Base-by-base conservation (phyloP, 2,888 invertebrate species). In the Ochropleura plecta region DNA sequence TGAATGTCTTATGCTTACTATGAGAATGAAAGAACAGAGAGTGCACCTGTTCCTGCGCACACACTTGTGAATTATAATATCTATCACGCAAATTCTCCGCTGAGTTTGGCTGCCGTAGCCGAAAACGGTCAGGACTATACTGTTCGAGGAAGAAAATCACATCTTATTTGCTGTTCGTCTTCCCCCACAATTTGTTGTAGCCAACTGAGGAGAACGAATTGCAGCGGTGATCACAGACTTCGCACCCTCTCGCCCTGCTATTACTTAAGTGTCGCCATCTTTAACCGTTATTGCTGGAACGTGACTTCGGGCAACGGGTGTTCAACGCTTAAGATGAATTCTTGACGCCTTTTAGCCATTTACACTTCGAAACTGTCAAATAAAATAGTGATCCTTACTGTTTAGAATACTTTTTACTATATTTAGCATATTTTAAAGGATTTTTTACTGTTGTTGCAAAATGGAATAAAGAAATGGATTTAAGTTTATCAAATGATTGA, bases 201-300 rank as follows among this genome's bases (percentile, higher is more conserved):
- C 51, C n/a, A 75, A 83, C 53, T n/a, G 57, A 76, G 66, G 81
- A 72, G 67, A 84, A 62, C 51, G 14, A 62, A 76, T 48, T 42
- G 62, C 14, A 65, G 60, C 40, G 60, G 60, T 81, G 76, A 81
- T 81, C 60, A 73, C 70, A 82, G 64, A 67, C 53, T 70, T 84
- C 59, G 53, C 76, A 70, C 82, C 76, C 76, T 70, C 65, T 67
- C 70, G 0, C 69, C 59, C 18, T 42, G n/a, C 20, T 57, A 70
- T 64, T 81, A 81, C 57, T 57, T 55, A n/a, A 72, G 16, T 76
- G 76, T 73, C 72, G 67, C 70, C 76, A 70, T 70, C 66, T 81
- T 73, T 64, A 60, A 83, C 10, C 84, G 18, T 62, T 81, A 73
- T 83, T 79, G 53, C 72, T 51, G 46, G 10, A 5, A 83, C 84